Evolutionary conservation across 2,797 vertebrate genomes (phyloP).

Genomic region (Parambassis ranga): DNA sequence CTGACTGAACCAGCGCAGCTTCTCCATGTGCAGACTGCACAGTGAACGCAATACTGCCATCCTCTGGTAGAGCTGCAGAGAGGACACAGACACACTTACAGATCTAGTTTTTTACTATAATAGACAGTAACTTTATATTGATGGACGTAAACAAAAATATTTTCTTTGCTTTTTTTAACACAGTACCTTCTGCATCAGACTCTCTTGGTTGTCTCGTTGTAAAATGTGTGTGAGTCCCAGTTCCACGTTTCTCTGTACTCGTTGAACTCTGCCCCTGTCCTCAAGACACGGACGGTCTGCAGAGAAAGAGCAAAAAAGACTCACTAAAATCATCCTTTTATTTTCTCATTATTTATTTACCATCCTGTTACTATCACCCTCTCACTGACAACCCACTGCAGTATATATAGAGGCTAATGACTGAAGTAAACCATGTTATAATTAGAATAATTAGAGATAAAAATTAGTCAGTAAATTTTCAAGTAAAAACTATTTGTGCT

Average conservation of each 20-base stretch:
- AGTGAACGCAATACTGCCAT: constrained; percentile 76
- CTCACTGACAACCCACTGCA: too few relatives aligned
- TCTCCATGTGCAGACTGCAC: constrained; percentile 82
- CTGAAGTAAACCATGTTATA: too few relatives aligned
- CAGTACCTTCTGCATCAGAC: constrained; percentile 86
- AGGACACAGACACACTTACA: constrained; percentile 17
- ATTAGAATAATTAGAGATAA: too few relatives aligned
- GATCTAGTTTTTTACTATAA: neutral
- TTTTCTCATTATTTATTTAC: too few relatives aligned
- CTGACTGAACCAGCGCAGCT: constrained; percentile 81
- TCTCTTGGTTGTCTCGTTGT: constrained; percentile 84
- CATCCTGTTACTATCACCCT: too few relatives aligned
- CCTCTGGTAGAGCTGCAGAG: constrained; percentile 79
- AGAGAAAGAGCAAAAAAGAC: too few relatives aligned
- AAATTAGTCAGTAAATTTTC: too few relatives aligned
- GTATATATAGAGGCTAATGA: too few relatives aligned
- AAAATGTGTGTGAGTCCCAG: constrained; percentile 86
- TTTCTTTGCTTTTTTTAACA: too few relatives aligned
- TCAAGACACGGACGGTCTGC: constrained; percentile 90
- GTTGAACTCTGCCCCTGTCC: constrained; percentile 85
- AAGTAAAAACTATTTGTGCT: too few relatives aligned
- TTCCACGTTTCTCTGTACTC: constrained; percentile 84
- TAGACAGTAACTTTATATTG: neutral
- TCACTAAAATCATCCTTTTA: too few relatives aligned
- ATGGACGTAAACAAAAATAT: neutral